Base-by-base conservation (phyloP, 2,888 invertebrate genomes). In the Platycheirus albimanus region DNA sequence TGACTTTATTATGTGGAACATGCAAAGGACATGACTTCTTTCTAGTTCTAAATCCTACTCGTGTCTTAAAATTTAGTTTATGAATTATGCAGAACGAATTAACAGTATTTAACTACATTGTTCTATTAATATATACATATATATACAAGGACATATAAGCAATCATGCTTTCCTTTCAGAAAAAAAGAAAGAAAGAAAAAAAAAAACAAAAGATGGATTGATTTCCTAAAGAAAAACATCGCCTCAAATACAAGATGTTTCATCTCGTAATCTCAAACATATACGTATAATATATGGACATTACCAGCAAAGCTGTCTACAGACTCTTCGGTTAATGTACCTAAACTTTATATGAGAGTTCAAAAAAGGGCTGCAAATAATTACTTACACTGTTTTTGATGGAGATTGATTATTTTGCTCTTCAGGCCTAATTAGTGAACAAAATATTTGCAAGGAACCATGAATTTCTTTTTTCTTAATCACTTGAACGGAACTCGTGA, bases 341-440 rank as follows among this genome's bases (percentile, higher is more conserved):
- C 20, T 41, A 30, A 13, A 17, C 54, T 17, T 28, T 51, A 13
- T 28, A 43, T 8, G 2, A 19, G 19, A 61, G 45, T 45, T 45
- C 61, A 30, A 19, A 61, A 61, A 30, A 41, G 61, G 61, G 61
- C 45, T 61, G 43, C 30, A 61, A 45, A 61, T 45, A 61, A 45
- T 61, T 61, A 61, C 61, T 45, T 45, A 30, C 45, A 61, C 43
- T 61, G 61, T 45, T 61, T 45, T 45, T 61, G 61, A 61, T 61
- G 61, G 43, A 45, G 61, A 61, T 61, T 61, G 61, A 61, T 61
- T 17, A n/a, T 30, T 45, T 45, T 56, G 19, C 15, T 11, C 30
- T n/a, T 30, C 15, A 30, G 1, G 61, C 30, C 17, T 61, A 61
- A 61, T 61, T 61, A 61, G 61, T 61, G 45, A 58, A 41, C 38